Evolutionary conservation across 2,888 invertebrate species (phyloP).

Genomic region (Coleophora flavipennella): DNA sequence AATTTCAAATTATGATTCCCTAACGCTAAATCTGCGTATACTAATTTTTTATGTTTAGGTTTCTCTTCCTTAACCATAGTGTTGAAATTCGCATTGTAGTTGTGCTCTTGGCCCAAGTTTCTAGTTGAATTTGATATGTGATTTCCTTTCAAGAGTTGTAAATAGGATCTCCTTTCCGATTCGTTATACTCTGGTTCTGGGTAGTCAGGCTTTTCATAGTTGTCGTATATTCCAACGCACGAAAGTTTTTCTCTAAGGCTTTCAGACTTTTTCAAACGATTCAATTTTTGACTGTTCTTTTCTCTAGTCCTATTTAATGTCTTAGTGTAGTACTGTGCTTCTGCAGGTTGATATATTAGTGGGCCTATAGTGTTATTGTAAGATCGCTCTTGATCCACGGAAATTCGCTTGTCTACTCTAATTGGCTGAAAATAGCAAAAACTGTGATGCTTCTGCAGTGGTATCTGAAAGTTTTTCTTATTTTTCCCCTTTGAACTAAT

Average conservation of each 20-base stretch:
- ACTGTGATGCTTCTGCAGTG: slow-evolving; percentile 77
- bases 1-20: slow-evolving; percentile 71
- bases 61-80: slow-evolving; percentile 55
- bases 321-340: slow-evolving; percentile 60
- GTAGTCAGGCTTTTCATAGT: slow-evolving; percentile 62
- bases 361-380: slow-evolving; percentile 65
- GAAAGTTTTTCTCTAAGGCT: slow-evolving; percentile 64
- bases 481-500: slow-evolving; percentile 62
- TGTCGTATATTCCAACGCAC: slow-evolving; percentile 64
- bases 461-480: slow-evolving; percentile 77
- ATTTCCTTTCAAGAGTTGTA: slow-evolving; percentile 61
- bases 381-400: slow-evolving; percentile 56
- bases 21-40: slow-evolving; percentile 69
- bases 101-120: slow-evolving; percentile 51
- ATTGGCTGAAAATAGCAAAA: slow-evolving; percentile 79
- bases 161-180: slow-evolving; percentile 56
- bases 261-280: slow-evolving; percentile 64
- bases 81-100: slow-evolving; percentile 45
- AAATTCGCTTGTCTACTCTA: slow-evolving; percentile 71
- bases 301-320: slow-evolving; percentile 64
- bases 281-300: slow-evolving; percentile 58
- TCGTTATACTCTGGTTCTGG: slow-evolving; percentile 61
- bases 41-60: slow-evolving; percentile 65
- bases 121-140: slow-evolving; percentile 67
- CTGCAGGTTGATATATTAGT: slow-evolving; percentile 57